Base-by-base conservation (phyloP, 2,113 vertebrate genomes). In the Cochlearius cochlearius region DNA sequence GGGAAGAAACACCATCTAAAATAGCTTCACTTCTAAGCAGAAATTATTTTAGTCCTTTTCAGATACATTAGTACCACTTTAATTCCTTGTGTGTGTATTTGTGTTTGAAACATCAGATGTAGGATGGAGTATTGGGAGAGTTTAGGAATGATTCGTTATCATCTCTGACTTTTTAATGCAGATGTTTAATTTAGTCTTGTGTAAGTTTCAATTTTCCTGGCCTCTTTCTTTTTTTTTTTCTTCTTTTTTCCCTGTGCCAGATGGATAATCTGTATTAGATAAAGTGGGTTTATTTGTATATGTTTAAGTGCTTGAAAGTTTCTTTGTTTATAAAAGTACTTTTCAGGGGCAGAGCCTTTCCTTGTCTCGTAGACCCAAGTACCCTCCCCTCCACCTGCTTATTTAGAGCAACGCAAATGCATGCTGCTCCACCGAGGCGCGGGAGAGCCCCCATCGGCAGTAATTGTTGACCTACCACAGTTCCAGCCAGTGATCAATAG, bases 401-500 rank as follows among this genome's bases (percentile, higher is more conserved):
- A 39, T 77, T 81, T 75, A 91, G 68, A 89, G 32, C 38, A n/a
- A 58, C 74, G 69, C 23, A 71, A 94, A 66, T 39, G 41, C 27
- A 0, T n/a, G 55, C 63, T 72, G 78, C 60, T 88, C 34, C 71
- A 30, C 63, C 1, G 45, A 92, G 84, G 68, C 9, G 0, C 14
- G 10, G 79, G 76, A 86, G 77, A 86, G 75, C 79, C 93, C 68
- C 50, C 75, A 25, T 75, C 93, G 82, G 78, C 88, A 85, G 76
- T 92, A 89, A 92, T 76, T 90, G 74, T 56, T 97, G 90, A 96
- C 88, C 89, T 92, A 91, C 56, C 69, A 9, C 91, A 79, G 88
- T 81, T 96, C 73, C 80, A 92, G 92, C 26, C 85, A 34, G 84
- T 95, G 94, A 96, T 95, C 96, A 96, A 92, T 91, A 94, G 88